These are phyloP conservation scores for Meteorus colon DNA, from an alignment of 2,888 invertebrate genomes.

Conservation along the genomic window DNA sequence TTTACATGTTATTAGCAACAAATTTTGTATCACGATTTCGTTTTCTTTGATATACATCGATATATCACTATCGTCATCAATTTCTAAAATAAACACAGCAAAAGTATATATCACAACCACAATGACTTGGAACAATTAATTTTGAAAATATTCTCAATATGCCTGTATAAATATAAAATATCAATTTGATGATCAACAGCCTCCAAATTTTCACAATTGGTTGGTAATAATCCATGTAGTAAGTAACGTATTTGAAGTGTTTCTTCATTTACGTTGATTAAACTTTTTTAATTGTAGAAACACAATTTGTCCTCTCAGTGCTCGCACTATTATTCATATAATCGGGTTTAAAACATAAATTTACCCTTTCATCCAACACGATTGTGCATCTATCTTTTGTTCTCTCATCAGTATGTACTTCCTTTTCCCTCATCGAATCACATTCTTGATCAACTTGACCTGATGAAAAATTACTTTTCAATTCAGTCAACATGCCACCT, in stretches of 20 bases:
- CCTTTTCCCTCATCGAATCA: not conserved
- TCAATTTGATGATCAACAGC: constrained; percentile 1
- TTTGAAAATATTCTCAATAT: not conserved
- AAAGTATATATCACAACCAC: constrained; percentile 2
- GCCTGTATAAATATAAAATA: constrained; percentile 8
- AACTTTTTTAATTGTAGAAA: constrained; percentile 56
- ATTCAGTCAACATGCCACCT: constrained; percentile 28
- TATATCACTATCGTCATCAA: not conserved
- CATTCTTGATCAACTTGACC: not conserved
- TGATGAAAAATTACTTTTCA: constrained; percentile 20
- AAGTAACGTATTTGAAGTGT: not conserved
- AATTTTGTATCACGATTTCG: constrained; percentile 1
- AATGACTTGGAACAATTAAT: not conserved
- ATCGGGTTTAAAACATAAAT: not conserved
- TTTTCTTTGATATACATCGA: not conserved
- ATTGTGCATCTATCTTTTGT: constrained; percentile 18
- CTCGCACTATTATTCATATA: constrained; percentile 25
- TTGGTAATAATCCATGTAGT: constrained; percentile 56
- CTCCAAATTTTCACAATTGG: constrained; percentile 57
- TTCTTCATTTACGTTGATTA: constrained; percentile 10
- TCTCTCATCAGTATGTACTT: constrained; percentile 8
- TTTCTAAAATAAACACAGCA: not conserved
- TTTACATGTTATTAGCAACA: not conserved
- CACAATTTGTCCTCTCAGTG: constrained; percentile 50
- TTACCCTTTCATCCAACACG: constrained; percentile 20